Conservation (phyloP, 92 coral and sea anemone genomes). For the Umimayanthus kanabou region DNA sequence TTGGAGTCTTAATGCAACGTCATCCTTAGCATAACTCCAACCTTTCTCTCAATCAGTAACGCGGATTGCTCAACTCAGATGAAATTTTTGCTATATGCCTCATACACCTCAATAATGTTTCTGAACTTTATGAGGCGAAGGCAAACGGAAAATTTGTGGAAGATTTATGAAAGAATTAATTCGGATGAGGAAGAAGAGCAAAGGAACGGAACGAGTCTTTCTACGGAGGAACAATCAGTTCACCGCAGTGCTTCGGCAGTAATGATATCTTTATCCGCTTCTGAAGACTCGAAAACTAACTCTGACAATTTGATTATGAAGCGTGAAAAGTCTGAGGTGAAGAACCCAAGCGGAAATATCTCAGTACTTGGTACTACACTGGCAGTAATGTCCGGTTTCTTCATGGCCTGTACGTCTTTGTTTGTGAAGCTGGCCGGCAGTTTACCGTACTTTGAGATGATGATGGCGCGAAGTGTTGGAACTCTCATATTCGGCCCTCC, state of each 20-base stretch:
- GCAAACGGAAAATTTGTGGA: not conserved
- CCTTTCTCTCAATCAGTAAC: too few relatives aligned
- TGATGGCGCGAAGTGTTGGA: constrained; percentile 45
- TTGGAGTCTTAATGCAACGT: constrained; percentile 2
- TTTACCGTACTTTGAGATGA: constrained; percentile 60
- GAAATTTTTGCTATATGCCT: too few relatives aligned
- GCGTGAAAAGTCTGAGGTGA: not conserved
- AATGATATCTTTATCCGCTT: not conserved
- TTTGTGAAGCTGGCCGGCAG: constrained; percentile 59
- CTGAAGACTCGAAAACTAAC: not conserved
- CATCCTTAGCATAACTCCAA: not conserved
- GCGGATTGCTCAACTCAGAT: not conserved
- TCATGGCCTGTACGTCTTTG: constrained; percentile 44
- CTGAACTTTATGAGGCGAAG: not conserved
- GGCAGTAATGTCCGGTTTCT: constrained; percentile 35
- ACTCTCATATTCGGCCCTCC: constrained; percentile 59
- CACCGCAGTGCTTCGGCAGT: not conserved
- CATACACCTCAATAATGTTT: not conserved
- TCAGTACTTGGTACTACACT: constrained; percentile 35
- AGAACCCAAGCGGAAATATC: not conserved
- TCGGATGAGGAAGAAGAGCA: constrained; percentile 19
- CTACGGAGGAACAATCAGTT: not conserved
- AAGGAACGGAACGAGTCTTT: not conserved
- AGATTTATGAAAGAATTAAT: constrained; percentile 16
- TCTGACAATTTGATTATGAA: not conserved